phyloP scores from a whole-genome alignment of 2,888 invertebrate genomes.

The Polydrusus tereticollis region DNA sequence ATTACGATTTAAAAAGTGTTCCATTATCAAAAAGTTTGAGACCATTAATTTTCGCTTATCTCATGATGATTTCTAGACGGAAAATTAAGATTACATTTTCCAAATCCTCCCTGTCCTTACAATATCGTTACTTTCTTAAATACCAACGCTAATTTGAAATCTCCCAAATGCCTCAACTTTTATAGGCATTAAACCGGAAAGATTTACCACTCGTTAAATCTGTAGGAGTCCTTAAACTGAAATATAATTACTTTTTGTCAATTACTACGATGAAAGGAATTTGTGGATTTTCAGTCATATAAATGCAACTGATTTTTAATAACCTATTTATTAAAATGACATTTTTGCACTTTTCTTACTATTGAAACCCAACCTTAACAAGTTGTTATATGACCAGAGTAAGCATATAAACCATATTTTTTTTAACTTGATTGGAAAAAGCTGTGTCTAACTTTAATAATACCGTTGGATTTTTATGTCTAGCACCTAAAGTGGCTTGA shows the following conservation, averaged over 20 bases:
- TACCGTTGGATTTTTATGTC: too few species aligned
- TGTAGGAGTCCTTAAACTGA: not conserved
- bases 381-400: too few species aligned
- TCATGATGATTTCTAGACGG: not conserved
- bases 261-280: not conserved
- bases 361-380: too few species aligned
- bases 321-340: too few species aligned
- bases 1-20: too few species aligned
- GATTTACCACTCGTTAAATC: slow-evolving; percentile 3
- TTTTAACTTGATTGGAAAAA: too few species aligned
- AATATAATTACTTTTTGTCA: not conserved
- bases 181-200: slow-evolving; percentile 6
- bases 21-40: too few species aligned
- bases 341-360: too few species aligned
- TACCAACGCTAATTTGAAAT: slow-evolving; percentile 2
- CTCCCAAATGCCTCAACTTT: not conserved
- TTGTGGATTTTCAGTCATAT: not conserved
- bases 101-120: slow-evolving; percentile 9
- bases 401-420: too few species aligned
- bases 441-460: too few species aligned
- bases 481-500: too few species aligned
- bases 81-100: slow-evolving; percentile 8
- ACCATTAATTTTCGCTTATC: not conserved
- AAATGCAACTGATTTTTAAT: too few species aligned
- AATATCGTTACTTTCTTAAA: not conserved